These are phyloP conservation scores for Pollenia labialis DNA, from an alignment of 2,888 invertebrate genomes.

Conservation along the genomic window DNA sequence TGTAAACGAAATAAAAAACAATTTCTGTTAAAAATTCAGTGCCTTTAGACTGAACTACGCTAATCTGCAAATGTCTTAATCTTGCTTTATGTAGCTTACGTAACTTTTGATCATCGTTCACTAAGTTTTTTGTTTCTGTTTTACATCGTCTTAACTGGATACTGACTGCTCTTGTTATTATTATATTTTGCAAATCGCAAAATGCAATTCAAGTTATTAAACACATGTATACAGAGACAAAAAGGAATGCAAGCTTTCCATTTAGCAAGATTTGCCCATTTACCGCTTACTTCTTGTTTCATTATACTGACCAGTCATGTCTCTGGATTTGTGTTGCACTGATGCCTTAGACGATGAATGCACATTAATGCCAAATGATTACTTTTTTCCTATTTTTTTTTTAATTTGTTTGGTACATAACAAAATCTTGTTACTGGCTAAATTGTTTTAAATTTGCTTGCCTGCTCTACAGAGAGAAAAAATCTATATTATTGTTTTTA, in stretches of 20 bases:
- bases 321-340: neutral
- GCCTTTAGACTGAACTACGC: too few species aligned
- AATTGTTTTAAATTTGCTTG: slow-evolving; percentile 10
- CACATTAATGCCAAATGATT: slow-evolving; percentile 10
- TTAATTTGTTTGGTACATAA: neutral
- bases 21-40: neutral
- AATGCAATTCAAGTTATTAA: slow-evolving; percentile 18
- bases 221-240: neutral
- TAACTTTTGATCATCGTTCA: slow-evolving; percentile 22
- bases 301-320: neutral
- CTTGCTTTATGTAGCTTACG: slow-evolving; percentile 9
- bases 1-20: neutral
- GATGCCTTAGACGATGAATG: neutral
- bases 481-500: too few species aligned
- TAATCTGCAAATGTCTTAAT: slow-evolving; percentile 35
- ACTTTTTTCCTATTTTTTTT: neutral
- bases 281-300: slow-evolving; percentile 1
- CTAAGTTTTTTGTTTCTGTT: slow-evolving; percentile 1
- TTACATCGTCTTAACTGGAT: slow-evolving; percentile 6
- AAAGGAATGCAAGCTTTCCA: neutral
- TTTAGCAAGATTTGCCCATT: neutral
- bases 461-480: too few species aligned
- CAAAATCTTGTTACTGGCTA: neutral
- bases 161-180: slow-evolving; percentile 22
- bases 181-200: neutral